Evolutionary conservation across 2,113 vertebrate species (phyloP).

Genomic region (Saccopteryx bilineata): DNA sequence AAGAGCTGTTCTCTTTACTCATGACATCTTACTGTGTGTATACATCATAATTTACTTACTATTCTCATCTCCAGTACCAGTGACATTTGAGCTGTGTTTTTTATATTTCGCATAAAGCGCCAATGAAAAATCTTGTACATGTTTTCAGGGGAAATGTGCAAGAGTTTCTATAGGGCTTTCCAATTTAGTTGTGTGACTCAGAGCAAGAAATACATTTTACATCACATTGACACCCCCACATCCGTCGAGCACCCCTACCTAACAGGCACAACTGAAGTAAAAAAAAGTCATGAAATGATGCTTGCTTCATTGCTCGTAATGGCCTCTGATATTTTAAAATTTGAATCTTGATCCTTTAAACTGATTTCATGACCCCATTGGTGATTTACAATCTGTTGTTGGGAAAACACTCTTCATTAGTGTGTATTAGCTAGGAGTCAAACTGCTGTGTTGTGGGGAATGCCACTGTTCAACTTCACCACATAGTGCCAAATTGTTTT

Average conservation of each 20-base stretch:
- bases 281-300: neutral
- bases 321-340: neutral
- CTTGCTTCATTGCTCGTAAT: neutral
- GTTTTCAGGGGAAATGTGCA: neutral
- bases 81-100: neutral
- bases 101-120: neutral
- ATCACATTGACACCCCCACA: neutral
- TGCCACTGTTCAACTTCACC: neutral
- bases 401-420: neutral
- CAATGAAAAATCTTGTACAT: neutral
- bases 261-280: neutral
- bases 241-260: too few species aligned
- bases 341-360: neutral
- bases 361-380: neutral
- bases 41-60: neutral
- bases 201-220: neutral
- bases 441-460: neutral
- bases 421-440: neutral
- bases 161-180: conserved; percentile 1
- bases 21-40: neutral
- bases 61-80: neutral
- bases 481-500: neutral
- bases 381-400: neutral
- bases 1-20: neutral
- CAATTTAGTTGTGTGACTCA: neutral